A percentile compares a stretch with the other conserved stretches of the same genome.
phyloP scores from a whole-genome alignment of 2,888 invertebrate genomes.

The Pachycephus smyrnensis region DNA sequence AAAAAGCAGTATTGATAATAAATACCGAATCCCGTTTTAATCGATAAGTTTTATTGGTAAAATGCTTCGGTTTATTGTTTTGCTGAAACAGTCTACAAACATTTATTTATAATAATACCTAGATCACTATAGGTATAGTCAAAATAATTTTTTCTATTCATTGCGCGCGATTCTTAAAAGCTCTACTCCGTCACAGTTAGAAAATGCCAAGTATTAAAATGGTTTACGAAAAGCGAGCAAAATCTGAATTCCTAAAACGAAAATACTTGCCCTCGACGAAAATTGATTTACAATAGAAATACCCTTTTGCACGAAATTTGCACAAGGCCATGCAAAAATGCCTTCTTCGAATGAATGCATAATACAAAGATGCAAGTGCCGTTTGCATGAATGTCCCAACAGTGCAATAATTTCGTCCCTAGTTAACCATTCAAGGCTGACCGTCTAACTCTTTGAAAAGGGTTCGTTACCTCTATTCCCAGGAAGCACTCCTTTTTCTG shows the following conservation, averaged over 20 bases:
- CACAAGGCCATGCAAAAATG: slow-evolving; percentile 39
- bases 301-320: slow-evolving; percentile 57
- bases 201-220: not conserved
- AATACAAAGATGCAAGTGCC: slow-evolving; percentile 22
- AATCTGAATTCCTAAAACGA: not conserved
- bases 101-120: not conserved
- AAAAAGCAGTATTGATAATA: too few species aligned
- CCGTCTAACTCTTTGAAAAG: slow-evolving; percentile 15
- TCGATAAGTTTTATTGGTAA: not conserved
- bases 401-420: slow-evolving; percentile 39
- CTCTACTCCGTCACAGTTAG: not conserved
- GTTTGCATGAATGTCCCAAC: slow-evolving; percentile 39
- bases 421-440: slow-evolving; percentile 21
- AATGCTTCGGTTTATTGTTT: too few species aligned
- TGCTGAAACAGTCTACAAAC: not conserved
- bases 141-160: not conserved
- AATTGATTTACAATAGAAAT: slow-evolving; percentile 53
- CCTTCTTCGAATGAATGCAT: slow-evolving; percentile 24
- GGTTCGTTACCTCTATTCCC: not conserved
- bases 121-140: not conserved
- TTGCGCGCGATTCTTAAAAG: not conserved
- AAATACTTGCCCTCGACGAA: not conserved
- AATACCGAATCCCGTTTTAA: not conserved
- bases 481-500: slow-evolving; percentile 9
- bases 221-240: not conserved